These are phyloP conservation scores for Coelopa pilipes DNA, from an alignment of 2,888 invertebrate genomes.

Conservation along the genomic window DNA sequence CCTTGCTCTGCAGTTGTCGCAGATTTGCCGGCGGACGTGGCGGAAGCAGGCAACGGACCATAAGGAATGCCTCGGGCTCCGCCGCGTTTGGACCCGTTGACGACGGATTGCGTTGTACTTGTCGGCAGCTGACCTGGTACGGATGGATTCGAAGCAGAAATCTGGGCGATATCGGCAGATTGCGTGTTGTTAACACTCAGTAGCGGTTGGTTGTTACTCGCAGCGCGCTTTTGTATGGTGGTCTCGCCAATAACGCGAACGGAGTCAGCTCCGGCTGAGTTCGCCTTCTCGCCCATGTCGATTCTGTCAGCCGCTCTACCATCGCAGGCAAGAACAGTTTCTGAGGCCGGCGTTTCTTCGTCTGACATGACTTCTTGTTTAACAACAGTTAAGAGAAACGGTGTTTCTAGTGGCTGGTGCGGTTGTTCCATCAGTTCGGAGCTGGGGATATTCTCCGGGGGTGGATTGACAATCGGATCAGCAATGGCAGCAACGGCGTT, in stretches of 20 bases:
- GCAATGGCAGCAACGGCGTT: slow-evolving; percentile 1
- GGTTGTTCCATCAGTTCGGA: too few relatives aligned
- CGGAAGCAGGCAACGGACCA: slow-evolving; percentile 53
- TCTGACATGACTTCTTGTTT: slow-evolving; percentile 59
- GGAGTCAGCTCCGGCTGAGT: slow-evolving; percentile 7
- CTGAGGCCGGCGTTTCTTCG: slow-evolving; percentile 49
- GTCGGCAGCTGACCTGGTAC: slow-evolving; percentile 6
- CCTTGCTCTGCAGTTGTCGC: not conserved
- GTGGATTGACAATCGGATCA: not conserved
- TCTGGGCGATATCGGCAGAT: slow-evolving; percentile 15
- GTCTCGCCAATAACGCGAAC: slow-evolving; percentile 60
- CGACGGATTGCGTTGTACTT: not conserved
- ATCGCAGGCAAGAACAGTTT: not conserved
- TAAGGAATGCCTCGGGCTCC: slow-evolving; percentile 50
- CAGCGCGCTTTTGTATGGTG: slow-evolving; percentile 58
- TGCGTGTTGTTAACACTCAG: not conserved
- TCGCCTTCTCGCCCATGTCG: not conserved
- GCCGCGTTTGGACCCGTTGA: slow-evolving; percentile 46
- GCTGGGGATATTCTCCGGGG: too few relatives aligned
- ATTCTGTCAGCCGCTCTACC: slow-evolving; percentile 9
- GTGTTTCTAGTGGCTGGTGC: not conserved
- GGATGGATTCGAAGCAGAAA: not conserved
- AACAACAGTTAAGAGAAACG: slow-evolving; percentile 35
- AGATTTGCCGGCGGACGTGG: slow-evolving; percentile 27
- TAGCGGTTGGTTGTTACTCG: slow-evolving; percentile 35